Conservation (phyloP, 2,797 vertebrate species). For the Aythya fuligula region DNA sequence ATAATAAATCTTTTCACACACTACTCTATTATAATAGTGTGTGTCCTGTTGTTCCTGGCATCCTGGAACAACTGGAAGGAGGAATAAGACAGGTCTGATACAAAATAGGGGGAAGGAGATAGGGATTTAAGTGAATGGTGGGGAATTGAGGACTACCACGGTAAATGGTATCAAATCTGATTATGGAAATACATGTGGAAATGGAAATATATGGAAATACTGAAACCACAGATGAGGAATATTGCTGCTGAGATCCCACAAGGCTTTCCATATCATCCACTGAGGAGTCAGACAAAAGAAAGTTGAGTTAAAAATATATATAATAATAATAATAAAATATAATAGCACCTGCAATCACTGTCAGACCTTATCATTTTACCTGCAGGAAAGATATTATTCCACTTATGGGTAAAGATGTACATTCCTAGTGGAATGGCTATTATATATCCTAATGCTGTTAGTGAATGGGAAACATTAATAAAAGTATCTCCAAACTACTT, state of each 20-base stretch:
- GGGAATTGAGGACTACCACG: not conserved
- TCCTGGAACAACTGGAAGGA: not conserved
- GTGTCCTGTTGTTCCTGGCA: not conserved
- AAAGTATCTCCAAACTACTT: not conserved
- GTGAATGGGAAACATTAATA: not conserved
- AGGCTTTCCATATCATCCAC: not conserved
- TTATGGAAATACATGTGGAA: not conserved
- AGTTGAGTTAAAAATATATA: not conserved
- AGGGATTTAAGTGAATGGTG: not conserved
- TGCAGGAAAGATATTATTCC: not conserved
- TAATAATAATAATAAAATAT: too few species aligned
- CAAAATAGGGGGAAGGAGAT: not conserved
- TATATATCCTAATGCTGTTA: not conserved
- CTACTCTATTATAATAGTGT: not conserved
- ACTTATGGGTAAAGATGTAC: not conserved
- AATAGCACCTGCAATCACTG: not conserved
- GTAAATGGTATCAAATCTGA: not conserved
- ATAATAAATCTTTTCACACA: not conserved
- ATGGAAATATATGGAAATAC: not conserved
- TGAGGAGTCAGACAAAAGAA: not conserved
- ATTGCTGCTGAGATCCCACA: not conserved
- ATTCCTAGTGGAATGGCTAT: not conserved
- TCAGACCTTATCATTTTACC: not conserved
- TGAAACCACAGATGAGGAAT: not conserved
- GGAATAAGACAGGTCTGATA: not conserved